Conservation (phyloP, 2,888 invertebrate species). For the Campopleginae sp. region DNA sequence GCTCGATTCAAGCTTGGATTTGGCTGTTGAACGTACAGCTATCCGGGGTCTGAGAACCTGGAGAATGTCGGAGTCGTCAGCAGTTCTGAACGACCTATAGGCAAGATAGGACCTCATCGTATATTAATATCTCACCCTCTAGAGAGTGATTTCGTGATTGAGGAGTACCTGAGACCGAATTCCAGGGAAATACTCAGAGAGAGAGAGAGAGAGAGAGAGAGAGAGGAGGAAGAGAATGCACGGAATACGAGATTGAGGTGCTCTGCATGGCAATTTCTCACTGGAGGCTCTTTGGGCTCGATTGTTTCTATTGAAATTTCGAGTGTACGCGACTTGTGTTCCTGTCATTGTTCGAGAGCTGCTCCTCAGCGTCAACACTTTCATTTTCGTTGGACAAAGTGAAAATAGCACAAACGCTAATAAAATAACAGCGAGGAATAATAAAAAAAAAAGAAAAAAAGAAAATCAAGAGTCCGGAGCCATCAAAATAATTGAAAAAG, state of each 20-base stretch:
- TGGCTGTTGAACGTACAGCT: slow-evolving; percentile 3
- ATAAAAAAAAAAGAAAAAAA: background rate
- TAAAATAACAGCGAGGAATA: background rate
- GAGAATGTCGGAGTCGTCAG: slow-evolving; percentile 35
- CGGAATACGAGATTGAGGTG: slow-evolving; percentile 37
- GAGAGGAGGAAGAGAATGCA: slow-evolving; percentile 36
- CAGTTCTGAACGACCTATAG: slow-evolving; percentile 22
- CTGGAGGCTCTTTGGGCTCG: slow-evolving; percentile 23
- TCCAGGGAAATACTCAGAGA: slow-evolving; percentile 43
- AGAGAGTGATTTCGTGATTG: slow-evolving; percentile 67
- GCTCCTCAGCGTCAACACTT: background rate
- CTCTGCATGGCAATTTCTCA: slow-evolving; percentile 52
- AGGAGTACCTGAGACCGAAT: slow-evolving; percentile 64
- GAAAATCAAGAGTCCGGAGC: too few relatives aligned
- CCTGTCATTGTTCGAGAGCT: slow-evolving; percentile 1
- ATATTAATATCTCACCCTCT: slow-evolving; percentile 62
- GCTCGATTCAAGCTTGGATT: background rate
- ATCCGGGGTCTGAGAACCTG: background rate
- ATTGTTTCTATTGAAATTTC: slow-evolving; percentile 50
- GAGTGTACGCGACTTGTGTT: slow-evolving; percentile 1
- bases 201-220: slow-evolving; percentile 36
- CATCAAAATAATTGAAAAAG: too few relatives aligned
- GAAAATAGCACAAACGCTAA: background rate
- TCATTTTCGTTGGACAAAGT: background rate
- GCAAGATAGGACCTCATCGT: slow-evolving; percentile 35